phyloP scores from a whole-genome alignment of 2,113 vertebrate species.

The Setophaga coronata region DNA sequence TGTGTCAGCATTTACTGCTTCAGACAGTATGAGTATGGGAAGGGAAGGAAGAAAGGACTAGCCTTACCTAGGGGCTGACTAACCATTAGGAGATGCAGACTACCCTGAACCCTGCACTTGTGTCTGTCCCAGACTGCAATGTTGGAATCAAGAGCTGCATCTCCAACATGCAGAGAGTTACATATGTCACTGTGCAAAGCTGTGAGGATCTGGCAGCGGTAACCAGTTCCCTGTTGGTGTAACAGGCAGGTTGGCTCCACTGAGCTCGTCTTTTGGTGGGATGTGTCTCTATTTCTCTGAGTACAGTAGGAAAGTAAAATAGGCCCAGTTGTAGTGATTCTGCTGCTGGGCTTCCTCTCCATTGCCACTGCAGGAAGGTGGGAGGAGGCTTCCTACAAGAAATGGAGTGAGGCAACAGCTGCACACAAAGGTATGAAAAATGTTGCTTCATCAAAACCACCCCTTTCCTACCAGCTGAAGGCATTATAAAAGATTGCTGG shows the following conservation, averaged over 20 bases:
- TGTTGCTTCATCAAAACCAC: neutral
- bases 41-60: neutral
- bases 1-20: neutral
- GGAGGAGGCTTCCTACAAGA: neutral
- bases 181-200: fast-evolving
- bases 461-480: neutral
- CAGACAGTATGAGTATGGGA: neutral
- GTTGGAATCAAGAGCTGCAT: neutral
- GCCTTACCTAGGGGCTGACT: neutral
- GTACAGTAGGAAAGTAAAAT: neutral
- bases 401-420: neutral
- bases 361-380: neutral
- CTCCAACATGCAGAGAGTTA: neutral
- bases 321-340: neutral
- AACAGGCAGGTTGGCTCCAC: neutral
- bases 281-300: neutral
- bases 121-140: neutral
- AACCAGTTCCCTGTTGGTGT: neutral
- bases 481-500: neutral
- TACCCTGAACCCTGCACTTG: neutral
- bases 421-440: neutral
- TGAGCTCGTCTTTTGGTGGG: neutral
- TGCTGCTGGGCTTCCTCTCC: neutral
- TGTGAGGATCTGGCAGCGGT: neutral
- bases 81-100: neutral